A percentile compares a stretch with the other conserved stretches of the same genome.
phyloP scores from a whole-genome alignment of 35 echinoderm and acorn worm species.

The Apostichopus japonicus region DNA sequence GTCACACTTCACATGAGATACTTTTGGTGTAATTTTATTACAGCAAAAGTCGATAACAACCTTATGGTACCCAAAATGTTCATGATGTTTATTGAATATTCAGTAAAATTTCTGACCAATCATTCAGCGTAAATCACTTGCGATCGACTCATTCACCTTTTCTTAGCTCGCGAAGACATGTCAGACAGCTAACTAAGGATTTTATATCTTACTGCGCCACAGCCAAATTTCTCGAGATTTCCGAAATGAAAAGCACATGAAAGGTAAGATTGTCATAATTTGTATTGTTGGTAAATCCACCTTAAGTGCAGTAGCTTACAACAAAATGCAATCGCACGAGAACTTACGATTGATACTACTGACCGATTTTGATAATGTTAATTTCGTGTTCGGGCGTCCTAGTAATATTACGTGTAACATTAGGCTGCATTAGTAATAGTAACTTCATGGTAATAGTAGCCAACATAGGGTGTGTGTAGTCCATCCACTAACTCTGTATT shows the following conservation, averaged over 20 bases:
- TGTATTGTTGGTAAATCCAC: background rate
- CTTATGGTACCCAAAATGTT: background rate
- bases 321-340: background rate
- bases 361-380: background rate
- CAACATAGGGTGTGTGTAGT: background rate
- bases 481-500: background rate
- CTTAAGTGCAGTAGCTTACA: background rate
- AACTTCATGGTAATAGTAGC: background rate
- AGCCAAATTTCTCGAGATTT: background rate
- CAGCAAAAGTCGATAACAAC: background rate
- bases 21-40: background rate
- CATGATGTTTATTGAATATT: background rate
- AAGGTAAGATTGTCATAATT: conserved; percentile 4
- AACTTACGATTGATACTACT: background rate
- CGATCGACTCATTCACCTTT: conserved; percentile 54
- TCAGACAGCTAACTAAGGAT: background rate
- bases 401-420: conserved; percentile 18
- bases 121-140: background rate
- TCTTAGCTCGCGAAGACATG: conserved; percentile 14
- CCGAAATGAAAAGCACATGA: background rate
- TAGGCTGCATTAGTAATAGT: background rate
- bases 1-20: no score
- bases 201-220: conserved; percentile 22
- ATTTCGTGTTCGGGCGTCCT: background rate
- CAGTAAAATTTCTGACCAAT: conserved; percentile 19